phyloP scores from a whole-genome alignment of 2,888 invertebrate species.

The Hemicrepidius hirtus region DNA sequence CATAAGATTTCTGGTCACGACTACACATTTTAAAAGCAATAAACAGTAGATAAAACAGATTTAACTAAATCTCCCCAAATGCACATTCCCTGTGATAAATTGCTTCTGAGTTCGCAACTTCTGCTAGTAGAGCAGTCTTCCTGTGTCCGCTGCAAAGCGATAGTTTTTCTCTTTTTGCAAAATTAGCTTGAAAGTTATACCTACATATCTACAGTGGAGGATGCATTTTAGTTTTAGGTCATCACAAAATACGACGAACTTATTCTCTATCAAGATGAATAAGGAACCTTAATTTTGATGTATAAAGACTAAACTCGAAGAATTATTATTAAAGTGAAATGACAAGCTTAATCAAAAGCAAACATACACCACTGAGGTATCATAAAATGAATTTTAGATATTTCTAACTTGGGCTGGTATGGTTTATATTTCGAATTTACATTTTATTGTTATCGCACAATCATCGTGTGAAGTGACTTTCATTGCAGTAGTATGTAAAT shows the following conservation, averaged over 20 bases:
- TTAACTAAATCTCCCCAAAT: slow-evolving; percentile 53
- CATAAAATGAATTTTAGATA: not conserved
- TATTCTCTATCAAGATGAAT: too few relatives aligned
- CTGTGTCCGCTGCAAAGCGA: slow-evolving; percentile 4
- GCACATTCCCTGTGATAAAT: slow-evolving; percentile 50
- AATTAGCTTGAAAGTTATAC: not conserved
- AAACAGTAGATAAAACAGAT: slow-evolving; percentile 55
- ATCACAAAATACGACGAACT: not conserved
- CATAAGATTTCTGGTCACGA: slow-evolving; percentile 45
- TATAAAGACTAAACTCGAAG: too few relatives aligned
- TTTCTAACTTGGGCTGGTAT: not conserved
- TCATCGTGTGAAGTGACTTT: slow-evolving; percentile 2
- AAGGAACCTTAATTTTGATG: too few relatives aligned
- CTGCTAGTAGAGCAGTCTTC: slow-evolving; percentile 8
- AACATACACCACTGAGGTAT: too few relatives aligned
- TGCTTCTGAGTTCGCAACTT: slow-evolving; percentile 27
- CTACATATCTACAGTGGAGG: not conserved
- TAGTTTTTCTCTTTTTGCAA: not conserved
- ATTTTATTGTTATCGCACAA: slow-evolving; percentile 21
- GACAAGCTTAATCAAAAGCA: too few relatives aligned
- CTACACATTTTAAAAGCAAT: slow-evolving; percentile 51
- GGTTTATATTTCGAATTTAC: slow-evolving; percentile 11
- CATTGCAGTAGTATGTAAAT: slow-evolving; percentile 22
- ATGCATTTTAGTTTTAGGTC: not conserved
- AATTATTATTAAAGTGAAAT: too few relatives aligned